Evolutionary conservation across 2,888 invertebrate species (phyloP).

Genomic region (Cryptocephalus primarius): DNA sequence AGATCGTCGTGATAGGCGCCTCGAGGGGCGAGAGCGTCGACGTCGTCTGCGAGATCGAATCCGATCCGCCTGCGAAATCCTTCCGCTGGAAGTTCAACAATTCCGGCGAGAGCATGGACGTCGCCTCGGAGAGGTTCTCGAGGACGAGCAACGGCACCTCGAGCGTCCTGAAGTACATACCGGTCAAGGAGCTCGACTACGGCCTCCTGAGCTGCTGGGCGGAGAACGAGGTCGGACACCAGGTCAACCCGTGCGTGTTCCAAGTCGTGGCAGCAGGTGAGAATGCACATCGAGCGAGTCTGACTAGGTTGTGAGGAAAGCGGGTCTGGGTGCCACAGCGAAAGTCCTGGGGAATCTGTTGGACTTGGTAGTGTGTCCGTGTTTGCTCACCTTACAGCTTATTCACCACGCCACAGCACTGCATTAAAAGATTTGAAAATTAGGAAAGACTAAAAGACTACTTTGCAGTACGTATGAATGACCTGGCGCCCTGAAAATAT

Average conservation of each 20-base stretch:
- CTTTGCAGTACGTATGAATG: no score
- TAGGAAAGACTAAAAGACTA: no score
- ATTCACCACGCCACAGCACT: no score
- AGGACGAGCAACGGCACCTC: conserved; percentile 64
- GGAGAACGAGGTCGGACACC: conserved; percentile 71
- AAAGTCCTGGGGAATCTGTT: no score
- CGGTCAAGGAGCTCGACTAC: conserved; percentile 63
- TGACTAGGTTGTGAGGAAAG: no score
- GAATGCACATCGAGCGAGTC: conserved; percentile 13
- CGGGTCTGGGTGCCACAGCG: no score
- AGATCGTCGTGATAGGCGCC: conserved; percentile 76
- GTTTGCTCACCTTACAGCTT: no score
- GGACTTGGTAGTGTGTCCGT: no score
- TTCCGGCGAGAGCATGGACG: conserved; percentile 79
- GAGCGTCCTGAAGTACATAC: conserved; percentile 53
- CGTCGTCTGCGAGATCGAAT: conserved; percentile 81
- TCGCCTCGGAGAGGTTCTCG: conserved; percentile 62
- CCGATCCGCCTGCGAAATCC: conserved; percentile 80
- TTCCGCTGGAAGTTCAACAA: conserved; percentile 95
- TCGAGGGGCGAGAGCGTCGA: conserved; percentile 78
- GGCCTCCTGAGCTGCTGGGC: conserved; percentile 83
- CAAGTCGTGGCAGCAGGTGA: conserved; percentile 82
- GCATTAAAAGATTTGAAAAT: no score
- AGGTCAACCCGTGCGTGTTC: conserved; percentile 74
- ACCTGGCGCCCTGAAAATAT: no score